Evolutionary conservation across 2,797 vertebrate species (phyloP), one percentile per base, ranked within the genome.

Genomic region (Gymnoscopelus braueri): DNA sequence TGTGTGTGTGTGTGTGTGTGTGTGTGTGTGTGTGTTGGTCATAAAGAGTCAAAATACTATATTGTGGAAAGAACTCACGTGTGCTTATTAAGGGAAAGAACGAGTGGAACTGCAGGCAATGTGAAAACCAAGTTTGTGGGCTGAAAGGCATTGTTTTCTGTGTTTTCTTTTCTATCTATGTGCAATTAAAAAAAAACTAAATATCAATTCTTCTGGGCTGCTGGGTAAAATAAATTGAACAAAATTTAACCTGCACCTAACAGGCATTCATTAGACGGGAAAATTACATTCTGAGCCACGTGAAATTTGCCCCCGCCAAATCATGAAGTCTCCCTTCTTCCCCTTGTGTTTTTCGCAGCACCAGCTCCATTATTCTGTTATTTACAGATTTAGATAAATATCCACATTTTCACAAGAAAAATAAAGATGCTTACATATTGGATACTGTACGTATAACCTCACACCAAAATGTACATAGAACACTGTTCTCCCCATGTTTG

Each of bases 381-480:
- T 94, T 92, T 94, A 94, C 92, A 94, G 1, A 44, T 72, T 83
- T 82, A 87, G 76, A 91, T 90, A 92, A 91, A 93, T 93, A 92
- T 89, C 86, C 85, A 91, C 83, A 89, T 87, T 91, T 88, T 86
- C 90, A 92, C 89, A 81, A 91, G 78, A 94, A 91, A 93, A 94
- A 93, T 90, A 93, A 92, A 91, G 78, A 89, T 89, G 88, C 89
- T 84, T 87, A 93, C 86, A 84, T 78, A 67, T 66, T 88, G 85
- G 89, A 91, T 90, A 85, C 79, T 91, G 89, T 89, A 94, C 87
- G 75, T 84, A 92, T 80, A 44, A 93, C 87, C 82, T 87, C 86
- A 94, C 91, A 90, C 82, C 86, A 84, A 90, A 90, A 92, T 88
- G 83, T 90, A 89, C 85, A 90, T 74, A 91, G 71, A 80, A 74